These are phyloP conservation scores for Hemicentrotus pulcherrimus DNA, from an alignment of 35 echinoderm and acorn worm species.

Conservation along the genomic window DNA sequence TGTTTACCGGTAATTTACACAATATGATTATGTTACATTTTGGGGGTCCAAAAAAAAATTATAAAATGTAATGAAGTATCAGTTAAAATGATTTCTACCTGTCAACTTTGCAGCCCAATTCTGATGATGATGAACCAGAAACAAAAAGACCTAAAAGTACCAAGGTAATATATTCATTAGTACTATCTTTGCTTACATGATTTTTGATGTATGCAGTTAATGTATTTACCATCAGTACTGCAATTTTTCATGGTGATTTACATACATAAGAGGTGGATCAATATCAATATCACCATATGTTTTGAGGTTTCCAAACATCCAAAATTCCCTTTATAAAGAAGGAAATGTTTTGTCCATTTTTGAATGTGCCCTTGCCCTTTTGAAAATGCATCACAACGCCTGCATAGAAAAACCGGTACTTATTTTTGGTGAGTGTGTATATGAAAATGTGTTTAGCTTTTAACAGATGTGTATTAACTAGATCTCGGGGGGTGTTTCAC, in stretches of 20 bases:
- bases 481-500: too few species aligned
- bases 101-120: constrained; percentile 7
- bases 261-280: not conserved
- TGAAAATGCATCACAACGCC: too few species aligned
- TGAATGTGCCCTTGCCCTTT: too few species aligned
- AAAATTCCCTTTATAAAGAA: too few species aligned
- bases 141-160: constrained; percentile 13
- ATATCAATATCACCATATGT: not conserved
- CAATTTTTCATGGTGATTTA: not conserved
- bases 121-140: constrained; percentile 37
- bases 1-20: not conserved
- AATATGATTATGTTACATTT: not conserved
- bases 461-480: too few species aligned
- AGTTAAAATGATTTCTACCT: not conserved
- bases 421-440: too few species aligned
- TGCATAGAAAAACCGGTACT: too few species aligned
- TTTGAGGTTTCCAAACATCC: not conserved
- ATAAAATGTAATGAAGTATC: not conserved
- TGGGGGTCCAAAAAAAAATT: not conserved
- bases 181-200: not conserved
- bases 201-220: not conserved
- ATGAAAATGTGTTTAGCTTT: too few species aligned
- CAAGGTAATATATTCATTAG: not conserved
- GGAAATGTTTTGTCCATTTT: too few species aligned
- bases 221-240: not conserved